Percentiles rank a stretch among this genome's conserved stretches.
Evolutionary conservation across 2,888 invertebrate genomes (phyloP).

Genomic region (Orthosia gracilis): DNA sequence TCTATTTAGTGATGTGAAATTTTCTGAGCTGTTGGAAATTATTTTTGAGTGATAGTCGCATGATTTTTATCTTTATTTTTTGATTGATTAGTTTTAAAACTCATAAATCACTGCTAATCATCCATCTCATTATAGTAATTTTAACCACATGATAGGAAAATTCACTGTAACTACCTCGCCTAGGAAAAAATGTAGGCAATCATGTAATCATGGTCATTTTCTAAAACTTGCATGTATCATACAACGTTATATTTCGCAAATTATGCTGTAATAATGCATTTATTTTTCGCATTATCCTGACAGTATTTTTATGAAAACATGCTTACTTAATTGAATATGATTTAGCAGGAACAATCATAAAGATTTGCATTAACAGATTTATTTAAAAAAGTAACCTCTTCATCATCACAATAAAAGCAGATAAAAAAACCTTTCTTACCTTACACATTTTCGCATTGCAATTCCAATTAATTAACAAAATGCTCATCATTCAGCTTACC

Average conservation of each 20-base stretch:
- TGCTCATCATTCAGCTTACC: neutral
- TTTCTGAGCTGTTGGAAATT: conserved; percentile 54
- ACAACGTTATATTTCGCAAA: conserved; percentile 29
- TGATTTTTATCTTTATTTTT: conserved; percentile 17
- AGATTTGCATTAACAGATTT: neutral
- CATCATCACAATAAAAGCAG: neutral
- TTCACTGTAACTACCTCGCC: neutral
- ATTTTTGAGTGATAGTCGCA: conserved; percentile 55
- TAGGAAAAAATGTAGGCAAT: conserved; percentile 20
- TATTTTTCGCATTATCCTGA: conserved; percentile 4
- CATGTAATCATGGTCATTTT: conserved; percentile 40
- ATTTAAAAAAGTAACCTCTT: neutral
- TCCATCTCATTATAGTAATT: conserved; percentile 47
- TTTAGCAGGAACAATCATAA: neutral
- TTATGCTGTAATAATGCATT: conserved; percentile 25
- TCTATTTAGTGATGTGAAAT: conserved; percentile 51
- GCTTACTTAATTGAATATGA: neutral
- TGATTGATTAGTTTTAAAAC: conserved; percentile 43
- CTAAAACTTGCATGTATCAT: conserved; percentile 32
- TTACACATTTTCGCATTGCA: neutral
- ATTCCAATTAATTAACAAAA: conserved; percentile 7
- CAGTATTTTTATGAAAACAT: neutral
- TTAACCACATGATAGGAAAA: conserved; percentile 32
- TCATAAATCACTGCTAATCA: conserved; percentile 52
- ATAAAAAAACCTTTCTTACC: conserved; percentile 1